Base-by-base conservation (phyloP, 1,140 invertebrate species). In the Elysia chlorotica region DNA sequence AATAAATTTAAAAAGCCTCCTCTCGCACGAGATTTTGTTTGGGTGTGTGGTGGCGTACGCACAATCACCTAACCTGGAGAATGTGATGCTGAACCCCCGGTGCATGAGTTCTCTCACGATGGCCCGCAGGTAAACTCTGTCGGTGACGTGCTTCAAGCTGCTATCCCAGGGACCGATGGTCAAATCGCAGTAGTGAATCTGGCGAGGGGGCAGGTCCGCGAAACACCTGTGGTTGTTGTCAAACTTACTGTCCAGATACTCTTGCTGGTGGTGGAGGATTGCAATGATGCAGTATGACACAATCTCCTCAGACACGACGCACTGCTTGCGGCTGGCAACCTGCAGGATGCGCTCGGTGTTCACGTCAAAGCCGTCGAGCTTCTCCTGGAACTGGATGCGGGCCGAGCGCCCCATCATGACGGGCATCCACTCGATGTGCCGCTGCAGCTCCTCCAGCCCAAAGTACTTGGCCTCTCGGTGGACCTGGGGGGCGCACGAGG, bases 381-480 rank as follows among this genome's bases (percentile, higher is more conserved):
- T 21, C 4, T 31, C 19, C 0, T 66, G 63, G 33, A 65, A 65
- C 31, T 53, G 23, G n/a, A 41, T 21, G 14, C 38, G 23, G 4
- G 79, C 79, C 33, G 79, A 77, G 69, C 68, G 71, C 17, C 74
- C 74, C 28, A 81, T 57, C 3, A 83, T 75, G 4, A 68, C 28
- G 2, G 81, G 81, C 36, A 65, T 71, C 31, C 69, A 69, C 71
- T 83, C 79, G n/a, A 85, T 69, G 37, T 79, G 74, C 33, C 79
- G 76, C 30, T 76, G 67, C 33, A 85, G 70, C 25, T 80, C 78
- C 36, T 77, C 62, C 10, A 83, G 63, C 25, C 81, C 83, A 73
- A 82, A 85, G 56, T 83, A 85, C 0, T 70, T 65, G 3, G 83
- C 83, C 35, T 82, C 82, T 30, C 74, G 69, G 66, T 84, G 81